Evolutionary conservation across 1,140 invertebrate genomes (phyloP).

Genomic region (Microplitis demolitor): DNA sequence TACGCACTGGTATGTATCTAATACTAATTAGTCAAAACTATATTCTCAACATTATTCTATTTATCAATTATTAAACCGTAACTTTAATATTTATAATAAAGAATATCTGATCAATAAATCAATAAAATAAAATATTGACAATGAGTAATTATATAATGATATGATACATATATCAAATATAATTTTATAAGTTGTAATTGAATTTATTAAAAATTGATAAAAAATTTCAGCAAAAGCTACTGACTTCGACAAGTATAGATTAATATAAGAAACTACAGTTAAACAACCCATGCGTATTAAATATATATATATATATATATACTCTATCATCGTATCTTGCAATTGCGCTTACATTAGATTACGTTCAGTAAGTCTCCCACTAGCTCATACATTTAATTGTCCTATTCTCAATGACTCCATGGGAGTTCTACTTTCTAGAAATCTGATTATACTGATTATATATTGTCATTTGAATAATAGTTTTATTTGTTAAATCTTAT

Average conservation of each 20-base stretch:
- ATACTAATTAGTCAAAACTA: background rate
- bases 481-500: background rate
- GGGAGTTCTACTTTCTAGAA: constrained; percentile 24
- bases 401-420: constrained; percentile 17
- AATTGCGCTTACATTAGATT: constrained; percentile 7
- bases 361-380: constrained; percentile 10
- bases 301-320: no score
- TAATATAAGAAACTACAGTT: background rate
- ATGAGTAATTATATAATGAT: no score
- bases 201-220: background rate
- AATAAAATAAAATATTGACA: no score
- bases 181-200: background rate
- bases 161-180: no score
- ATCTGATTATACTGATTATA: constrained; percentile 11
- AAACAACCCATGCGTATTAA: background rate
- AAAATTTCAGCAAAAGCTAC: background rate
- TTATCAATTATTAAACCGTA: no score
- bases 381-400: constrained; percentile 12
- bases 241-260: background rate
- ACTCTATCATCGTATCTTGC: constrained; percentile 1
- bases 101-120: no score
- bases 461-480: background rate
- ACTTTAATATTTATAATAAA: no score
- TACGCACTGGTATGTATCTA: background rate
- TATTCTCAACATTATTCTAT: no score